Evolutionary conservation across 2,888 invertebrate species (phyloP).

Genomic region (Drosophila glabriapex): DNA sequence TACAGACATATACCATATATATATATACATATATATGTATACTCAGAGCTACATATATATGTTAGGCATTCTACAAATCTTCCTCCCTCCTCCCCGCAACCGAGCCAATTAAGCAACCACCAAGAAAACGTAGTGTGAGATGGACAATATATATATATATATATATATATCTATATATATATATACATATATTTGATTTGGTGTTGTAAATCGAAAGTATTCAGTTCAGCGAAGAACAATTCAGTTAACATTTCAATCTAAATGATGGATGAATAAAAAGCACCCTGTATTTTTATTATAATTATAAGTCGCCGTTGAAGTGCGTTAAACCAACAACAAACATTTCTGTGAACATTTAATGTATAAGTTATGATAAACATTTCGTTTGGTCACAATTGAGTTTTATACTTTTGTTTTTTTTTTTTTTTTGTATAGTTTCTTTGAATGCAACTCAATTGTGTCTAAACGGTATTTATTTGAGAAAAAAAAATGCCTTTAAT

Average conservation of each 20-base stretch:
- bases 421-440: constrained; percentile 9
- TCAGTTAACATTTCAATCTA: constrained; percentile 17
- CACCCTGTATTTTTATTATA: constrained; percentile 35
- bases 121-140: constrained; percentile 54
- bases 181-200: constrained; percentile 42
- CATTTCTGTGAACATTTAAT: constrained; percentile 66
- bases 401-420: constrained; percentile 18
- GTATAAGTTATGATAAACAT: constrained; percentile 55
- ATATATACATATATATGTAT: constrained; percentile 13
- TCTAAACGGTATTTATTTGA: constrained; percentile 41
- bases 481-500: constrained; percentile 18
- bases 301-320: constrained; percentile 61
- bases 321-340: constrained; percentile 65
- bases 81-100: constrained; percentile 26
- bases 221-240: constrained; percentile 23
- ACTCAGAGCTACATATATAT: constrained; percentile 3
- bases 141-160: constrained; percentile 58
- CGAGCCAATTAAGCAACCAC: constrained; percentile 58
- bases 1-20: constrained; percentile 19
- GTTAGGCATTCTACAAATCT: constrained; percentile 6
- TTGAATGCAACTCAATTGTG: constrained; percentile 47
- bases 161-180: constrained; percentile 14
- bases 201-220: constrained; percentile 11
- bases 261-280: constrained; percentile 7
- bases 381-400: constrained; percentile 51